phyloP scores from a whole-genome alignment of 1,140 invertebrate genomes.

The Zaprionus gabonicus region DNA sequence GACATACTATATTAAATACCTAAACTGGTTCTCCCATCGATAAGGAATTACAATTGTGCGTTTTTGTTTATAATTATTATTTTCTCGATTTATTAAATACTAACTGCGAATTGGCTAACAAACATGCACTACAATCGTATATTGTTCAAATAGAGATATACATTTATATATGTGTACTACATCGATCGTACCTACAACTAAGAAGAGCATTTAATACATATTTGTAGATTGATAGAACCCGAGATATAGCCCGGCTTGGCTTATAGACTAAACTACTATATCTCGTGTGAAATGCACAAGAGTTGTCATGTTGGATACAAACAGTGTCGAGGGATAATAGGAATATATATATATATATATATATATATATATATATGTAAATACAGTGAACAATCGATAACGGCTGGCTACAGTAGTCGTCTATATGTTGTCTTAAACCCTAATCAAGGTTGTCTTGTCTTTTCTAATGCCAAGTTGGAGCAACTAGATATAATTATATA shows the following conservation, averaged over 20 bases:
- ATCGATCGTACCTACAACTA: not conserved
- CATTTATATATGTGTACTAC: not conserved
- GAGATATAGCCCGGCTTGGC: not conserved
- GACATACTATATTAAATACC: not conserved
- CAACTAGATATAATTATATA: not conserved
- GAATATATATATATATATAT: not conserved
- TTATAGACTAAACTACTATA: not conserved
- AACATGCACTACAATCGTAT: slow-evolving; percentile 5
- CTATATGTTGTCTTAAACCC: not conserved
- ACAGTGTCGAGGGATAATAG: not conserved
- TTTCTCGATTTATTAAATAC: slow-evolving; percentile 8
- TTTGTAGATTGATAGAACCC: not conserved
- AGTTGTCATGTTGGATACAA: not conserved
- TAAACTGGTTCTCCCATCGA: not conserved
- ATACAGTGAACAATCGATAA: not conserved
- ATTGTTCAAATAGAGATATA: not conserved
- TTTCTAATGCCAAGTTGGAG: not conserved
- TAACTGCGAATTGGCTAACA: slow-evolving; percentile 11
- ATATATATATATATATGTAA: not conserved
- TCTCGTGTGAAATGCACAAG: slow-evolving; percentile 1
- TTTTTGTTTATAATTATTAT: not conserved
- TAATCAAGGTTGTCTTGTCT: not conserved
- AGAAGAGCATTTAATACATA: not conserved
- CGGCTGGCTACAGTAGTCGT: not conserved
- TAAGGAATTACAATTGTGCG: not conserved